A percentile compares a stretch with the other conserved stretches of the same genome.
These are phyloP conservation scores for Oriolus oriolus DNA, from an alignment of 2,113 vertebrate genomes.

Conservation along the genomic window DNA sequence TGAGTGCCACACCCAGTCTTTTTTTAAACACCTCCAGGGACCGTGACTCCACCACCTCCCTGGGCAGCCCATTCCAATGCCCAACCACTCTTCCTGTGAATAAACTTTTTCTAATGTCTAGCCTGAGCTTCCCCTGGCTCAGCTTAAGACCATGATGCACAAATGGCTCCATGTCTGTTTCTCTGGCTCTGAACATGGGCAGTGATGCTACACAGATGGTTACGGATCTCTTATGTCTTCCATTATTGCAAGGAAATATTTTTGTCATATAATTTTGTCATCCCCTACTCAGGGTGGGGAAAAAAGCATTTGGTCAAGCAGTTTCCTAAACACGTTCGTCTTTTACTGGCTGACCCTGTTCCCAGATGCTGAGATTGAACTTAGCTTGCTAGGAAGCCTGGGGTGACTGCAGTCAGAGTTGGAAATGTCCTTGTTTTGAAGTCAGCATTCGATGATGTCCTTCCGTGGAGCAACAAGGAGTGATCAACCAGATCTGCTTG, in stretches of 20 bases:
- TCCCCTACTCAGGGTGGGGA: not conserved
- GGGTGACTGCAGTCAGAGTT: fast-evolving
- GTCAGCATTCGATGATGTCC: not conserved
- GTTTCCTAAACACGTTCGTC: not conserved
- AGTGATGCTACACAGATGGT: not conserved
- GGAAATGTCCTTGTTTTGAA: not conserved
- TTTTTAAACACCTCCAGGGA: not conserved
- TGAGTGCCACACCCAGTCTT: not conserved
- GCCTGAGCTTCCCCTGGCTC: fast-evolving
- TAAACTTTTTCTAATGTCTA: not conserved
- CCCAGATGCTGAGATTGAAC: not conserved
- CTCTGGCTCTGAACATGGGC: not conserved
- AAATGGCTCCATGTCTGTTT: not conserved
- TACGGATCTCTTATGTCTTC: not conserved
- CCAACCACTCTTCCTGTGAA: not conserved
- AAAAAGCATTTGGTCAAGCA: not conserved
- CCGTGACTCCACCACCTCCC: not conserved
- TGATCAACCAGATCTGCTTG: fast-evolving
- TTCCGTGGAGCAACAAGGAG: not conserved
- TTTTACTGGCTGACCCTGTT: not conserved
- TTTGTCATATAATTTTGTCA: not conserved
- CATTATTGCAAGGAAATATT: not conserved
- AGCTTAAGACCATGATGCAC: not conserved
- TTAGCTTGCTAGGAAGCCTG: not conserved
- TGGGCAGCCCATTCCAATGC: not conserved